Conservation (phyloP, 2,888 invertebrate genomes). For the Melangyna quadrimaculata region DNA sequence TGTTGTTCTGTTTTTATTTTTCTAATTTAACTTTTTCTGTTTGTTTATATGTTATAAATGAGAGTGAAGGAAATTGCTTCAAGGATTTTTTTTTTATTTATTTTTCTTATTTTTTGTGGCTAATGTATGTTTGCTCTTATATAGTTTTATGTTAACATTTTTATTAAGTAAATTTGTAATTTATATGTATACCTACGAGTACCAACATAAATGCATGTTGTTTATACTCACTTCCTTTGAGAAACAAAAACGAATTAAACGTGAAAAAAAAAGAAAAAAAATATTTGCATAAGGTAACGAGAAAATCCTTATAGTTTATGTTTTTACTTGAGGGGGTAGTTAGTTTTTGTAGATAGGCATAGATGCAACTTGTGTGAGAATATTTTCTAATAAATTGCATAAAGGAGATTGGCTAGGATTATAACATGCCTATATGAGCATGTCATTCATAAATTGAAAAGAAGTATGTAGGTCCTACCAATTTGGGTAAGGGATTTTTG, state of each 20-base stretch:
- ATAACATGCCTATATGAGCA: not conserved
- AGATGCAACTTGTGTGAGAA: not conserved
- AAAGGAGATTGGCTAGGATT: not conserved
- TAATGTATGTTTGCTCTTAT: not conserved
- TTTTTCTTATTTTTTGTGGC: not conserved
- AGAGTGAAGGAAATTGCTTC: not conserved
- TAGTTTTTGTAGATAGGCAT: not conserved
- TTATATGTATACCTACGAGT: not conserved
- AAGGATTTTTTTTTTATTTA: not conserved
- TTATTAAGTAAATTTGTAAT: not conserved
- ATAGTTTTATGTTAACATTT: constrained; percentile 3
- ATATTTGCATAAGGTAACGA: constrained; percentile 27
- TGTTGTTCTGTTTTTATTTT: not conserved
- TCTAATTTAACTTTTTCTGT: not conserved
- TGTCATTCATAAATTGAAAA: not conserved
- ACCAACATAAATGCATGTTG: not conserved
- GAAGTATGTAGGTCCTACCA: not conserved
- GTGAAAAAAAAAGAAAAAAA: no score
- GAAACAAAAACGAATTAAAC: not conserved
- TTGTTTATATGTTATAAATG: not conserved
- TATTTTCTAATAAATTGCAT: not conserved
- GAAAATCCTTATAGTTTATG: constrained; percentile 28
- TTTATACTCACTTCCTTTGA: constrained; percentile 12
- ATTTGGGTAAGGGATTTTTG: not conserved
- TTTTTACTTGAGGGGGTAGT: not conserved